phyloP scores from a whole-genome alignment of 2,888 invertebrate genomes.

The Nymphalis c-album region DNA sequence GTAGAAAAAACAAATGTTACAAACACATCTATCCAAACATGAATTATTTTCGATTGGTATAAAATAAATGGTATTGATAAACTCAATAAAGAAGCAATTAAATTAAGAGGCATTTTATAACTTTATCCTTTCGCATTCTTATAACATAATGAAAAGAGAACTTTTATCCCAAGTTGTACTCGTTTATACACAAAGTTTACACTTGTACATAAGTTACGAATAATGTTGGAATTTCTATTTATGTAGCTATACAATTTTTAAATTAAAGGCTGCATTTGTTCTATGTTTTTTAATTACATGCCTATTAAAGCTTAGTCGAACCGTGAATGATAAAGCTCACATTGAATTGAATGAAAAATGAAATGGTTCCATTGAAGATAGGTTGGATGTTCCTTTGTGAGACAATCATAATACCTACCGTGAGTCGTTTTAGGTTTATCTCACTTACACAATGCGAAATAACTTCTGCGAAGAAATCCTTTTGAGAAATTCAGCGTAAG shows the following conservation, averaged over 20 bases:
- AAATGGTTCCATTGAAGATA: constrained; percentile 18
- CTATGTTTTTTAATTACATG: too few species aligned
- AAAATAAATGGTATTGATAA: neutral
- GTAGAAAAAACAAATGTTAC: too few species aligned
- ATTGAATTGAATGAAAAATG: constrained; percentile 29
- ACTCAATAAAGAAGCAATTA: constrained; percentile 6
- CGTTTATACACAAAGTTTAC: neutral
- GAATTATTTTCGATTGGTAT: too few species aligned
- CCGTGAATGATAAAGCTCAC: constrained; percentile 36
- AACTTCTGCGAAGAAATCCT: constrained; percentile 22
- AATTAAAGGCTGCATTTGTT: too few species aligned
- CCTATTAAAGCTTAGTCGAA: neutral
- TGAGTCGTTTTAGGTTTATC: constrained; percentile 22
- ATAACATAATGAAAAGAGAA: constrained; percentile 8
- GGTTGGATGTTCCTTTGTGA: constrained; percentile 24
- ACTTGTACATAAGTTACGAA: too few species aligned
- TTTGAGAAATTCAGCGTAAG: constrained; percentile 7
- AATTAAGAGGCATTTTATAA: constrained; percentile 2
- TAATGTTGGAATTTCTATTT: too few species aligned
- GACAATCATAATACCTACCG: constrained; percentile 16
- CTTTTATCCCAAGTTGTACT: constrained; percentile 1
- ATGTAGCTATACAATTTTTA: too few species aligned
- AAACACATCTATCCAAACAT: too few species aligned
- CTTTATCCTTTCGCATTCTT: neutral
- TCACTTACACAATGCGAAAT: constrained; percentile 18